Evolutionary conservation across 2,888 invertebrate species (phyloP).

Genomic region (Heliconius aoede): DNA sequence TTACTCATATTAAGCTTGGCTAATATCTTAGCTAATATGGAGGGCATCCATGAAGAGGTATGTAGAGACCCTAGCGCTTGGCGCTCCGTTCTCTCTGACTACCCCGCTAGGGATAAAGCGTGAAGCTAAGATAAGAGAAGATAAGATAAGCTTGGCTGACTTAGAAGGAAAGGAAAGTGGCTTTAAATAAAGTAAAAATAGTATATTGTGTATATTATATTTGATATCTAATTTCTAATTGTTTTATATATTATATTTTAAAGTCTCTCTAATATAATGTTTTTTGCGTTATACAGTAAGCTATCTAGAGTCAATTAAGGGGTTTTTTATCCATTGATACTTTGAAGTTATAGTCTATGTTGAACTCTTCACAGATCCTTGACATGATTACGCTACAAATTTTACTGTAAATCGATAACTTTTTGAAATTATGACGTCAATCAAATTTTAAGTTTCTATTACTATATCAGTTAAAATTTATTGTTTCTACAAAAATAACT

Average conservation of each 20-base stretch:
- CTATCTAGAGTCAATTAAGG: background rate
- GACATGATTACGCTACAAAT: background rate
- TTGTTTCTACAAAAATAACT: background rate
- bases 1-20: background rate
- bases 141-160: background rate
- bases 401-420: background rate
- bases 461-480: background rate
- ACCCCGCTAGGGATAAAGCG: too few relatives aligned
- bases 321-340: constrained; percentile 14
- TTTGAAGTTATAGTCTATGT: background rate
- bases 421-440: background rate
- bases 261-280: background rate
- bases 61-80: too few relatives aligned
- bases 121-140: too few relatives aligned
- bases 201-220: background rate
- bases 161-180: background rate
- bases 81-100: too few relatives aligned
- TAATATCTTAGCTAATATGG: too few relatives aligned
- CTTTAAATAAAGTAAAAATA: too few relatives aligned
- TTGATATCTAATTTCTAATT: background rate
- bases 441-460: background rate
- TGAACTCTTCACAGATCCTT: constrained; percentile 16
- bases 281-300: background rate
- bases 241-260: background rate
- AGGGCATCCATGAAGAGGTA: too few relatives aligned